phyloP scores from a whole-genome alignment of 2,113 vertebrate species.

The Microtus oregoni region DNA sequence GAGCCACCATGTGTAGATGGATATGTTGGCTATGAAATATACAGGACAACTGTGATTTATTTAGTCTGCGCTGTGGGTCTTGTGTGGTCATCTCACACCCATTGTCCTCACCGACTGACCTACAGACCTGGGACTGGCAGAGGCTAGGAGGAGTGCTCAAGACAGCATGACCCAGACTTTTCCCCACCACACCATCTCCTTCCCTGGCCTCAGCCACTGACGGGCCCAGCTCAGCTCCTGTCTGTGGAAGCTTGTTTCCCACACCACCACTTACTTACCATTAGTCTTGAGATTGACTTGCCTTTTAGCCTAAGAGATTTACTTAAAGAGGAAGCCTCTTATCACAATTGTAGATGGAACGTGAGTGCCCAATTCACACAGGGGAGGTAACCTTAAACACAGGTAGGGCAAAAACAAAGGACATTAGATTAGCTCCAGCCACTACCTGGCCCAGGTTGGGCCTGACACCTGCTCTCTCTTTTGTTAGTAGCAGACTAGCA shows the following conservation, averaged over 20 bases:
- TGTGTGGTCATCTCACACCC: not conserved
- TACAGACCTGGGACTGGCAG: not conserved
- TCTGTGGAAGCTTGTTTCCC: not conserved
- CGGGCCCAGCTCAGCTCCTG: too few relatives aligned
- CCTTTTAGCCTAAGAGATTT: not conserved
- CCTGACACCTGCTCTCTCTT: slow-evolving; percentile 50
- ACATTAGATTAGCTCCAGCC: not conserved
- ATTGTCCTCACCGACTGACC: not conserved
- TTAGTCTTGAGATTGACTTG: slow-evolving; percentile 4
- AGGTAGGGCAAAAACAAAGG: not conserved
- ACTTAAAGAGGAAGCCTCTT: slow-evolving; percentile 42
- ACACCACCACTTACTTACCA: not conserved
- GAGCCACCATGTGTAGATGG: not conserved
- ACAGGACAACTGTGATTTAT: not conserved
- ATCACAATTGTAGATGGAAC: not conserved
- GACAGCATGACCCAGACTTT: not conserved
- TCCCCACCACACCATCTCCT: too few relatives aligned
- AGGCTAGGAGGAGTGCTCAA: not conserved
- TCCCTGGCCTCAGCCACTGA: not conserved
- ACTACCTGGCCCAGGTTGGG: not conserved
- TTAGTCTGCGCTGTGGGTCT: not conserved
- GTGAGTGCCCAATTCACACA: not conserved
- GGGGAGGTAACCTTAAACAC: slow-evolving; percentile 19
- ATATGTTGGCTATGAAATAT: not conserved
- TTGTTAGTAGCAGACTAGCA: slow-evolving; percentile 32